Base-by-base conservation (phyloP, 1,140 invertebrate genomes). In the Wasmannia auropunctata region DNA sequence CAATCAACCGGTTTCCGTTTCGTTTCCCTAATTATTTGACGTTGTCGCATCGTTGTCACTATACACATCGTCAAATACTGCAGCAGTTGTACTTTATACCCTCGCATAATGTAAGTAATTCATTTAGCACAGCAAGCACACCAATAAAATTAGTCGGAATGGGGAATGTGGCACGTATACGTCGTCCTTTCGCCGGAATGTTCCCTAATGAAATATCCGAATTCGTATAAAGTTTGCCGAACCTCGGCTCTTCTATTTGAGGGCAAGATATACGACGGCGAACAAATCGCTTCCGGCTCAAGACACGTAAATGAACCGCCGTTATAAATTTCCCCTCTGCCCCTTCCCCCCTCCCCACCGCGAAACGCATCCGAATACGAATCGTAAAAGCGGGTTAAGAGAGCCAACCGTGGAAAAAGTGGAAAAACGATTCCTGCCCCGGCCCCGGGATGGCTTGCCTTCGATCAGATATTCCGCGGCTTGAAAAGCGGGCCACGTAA, bases 401-500 rank as follows among this genome's bases (percentile, higher is more conserved):
- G 22, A n/a, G 58, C n/a, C 58, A 40, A 40, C 51, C 69, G 65
- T n/a, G 46, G n/a, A 19, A 67, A 51, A 72, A 37, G 69, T 75
- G 62, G 54, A 77, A 74, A 56, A 79, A 46, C 16, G 51, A 75
- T 70, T 34, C 28, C 25, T 46, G 49, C 19, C n/a, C n/a, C 49
- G 63, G 22, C 34, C 43, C n/a, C n/a, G n/a, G 75, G 56, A 40
- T 76, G 31, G 62, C n/a, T 19, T 46, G 49, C 31, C 40, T 88
- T 87, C 88, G 88, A 91, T 91, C 86, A 76, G 89, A 90, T 90
- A 69, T 91, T 80, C 77, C 69, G 63, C 49, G 34, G 62, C 85
- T 88, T 83, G 88, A 87, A 83, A 87, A 88, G 83, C 89, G 89
- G 76, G 84, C 87, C 87, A 83, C 83, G 70, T 91, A 91, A 90